phyloP scores from a whole-genome alignment of 2,797 vertebrate genomes.

The Parauchenoglanis ngamensis region DNA sequence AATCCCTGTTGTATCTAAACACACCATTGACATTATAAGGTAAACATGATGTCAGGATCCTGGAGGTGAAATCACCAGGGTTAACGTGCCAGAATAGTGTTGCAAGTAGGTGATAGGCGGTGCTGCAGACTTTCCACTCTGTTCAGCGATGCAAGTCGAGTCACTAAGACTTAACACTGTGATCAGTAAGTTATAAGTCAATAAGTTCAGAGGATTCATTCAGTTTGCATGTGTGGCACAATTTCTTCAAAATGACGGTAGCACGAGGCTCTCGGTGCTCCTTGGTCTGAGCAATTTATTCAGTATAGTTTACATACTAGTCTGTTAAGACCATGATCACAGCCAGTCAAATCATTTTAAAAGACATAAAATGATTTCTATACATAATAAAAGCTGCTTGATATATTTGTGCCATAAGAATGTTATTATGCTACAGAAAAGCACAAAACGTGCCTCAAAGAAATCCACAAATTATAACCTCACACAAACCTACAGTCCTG shows the following conservation, averaged over 20 bases:
- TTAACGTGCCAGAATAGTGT: not conserved
- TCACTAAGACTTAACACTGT: not conserved
- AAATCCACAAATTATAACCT: too few relatives aligned
- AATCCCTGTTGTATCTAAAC: not conserved
- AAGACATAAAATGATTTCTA: not conserved
- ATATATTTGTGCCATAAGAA: not conserved
- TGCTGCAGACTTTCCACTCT: not conserved
- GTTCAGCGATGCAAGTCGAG: not conserved
- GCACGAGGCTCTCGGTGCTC: not conserved
- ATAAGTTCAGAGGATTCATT: not conserved
- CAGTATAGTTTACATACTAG: not conserved
- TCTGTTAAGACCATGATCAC: not conserved
- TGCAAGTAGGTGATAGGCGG: not conserved
- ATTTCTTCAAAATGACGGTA: not conserved
- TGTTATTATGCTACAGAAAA: not conserved
- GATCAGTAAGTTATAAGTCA: not conserved
- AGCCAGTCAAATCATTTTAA: not conserved
- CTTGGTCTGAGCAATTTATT: not conserved
- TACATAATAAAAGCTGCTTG: not conserved
- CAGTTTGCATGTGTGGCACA: not conserved
- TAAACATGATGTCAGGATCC: not conserved
- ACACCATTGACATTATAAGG: not conserved
- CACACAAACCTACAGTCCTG: too few relatives aligned
- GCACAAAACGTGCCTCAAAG: not conserved
- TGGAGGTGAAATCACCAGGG: not conserved